Base-by-base conservation (phyloP, 37 sponge, comb jelly and placozoan genomes). In the Haliclona indistincta region DNA sequence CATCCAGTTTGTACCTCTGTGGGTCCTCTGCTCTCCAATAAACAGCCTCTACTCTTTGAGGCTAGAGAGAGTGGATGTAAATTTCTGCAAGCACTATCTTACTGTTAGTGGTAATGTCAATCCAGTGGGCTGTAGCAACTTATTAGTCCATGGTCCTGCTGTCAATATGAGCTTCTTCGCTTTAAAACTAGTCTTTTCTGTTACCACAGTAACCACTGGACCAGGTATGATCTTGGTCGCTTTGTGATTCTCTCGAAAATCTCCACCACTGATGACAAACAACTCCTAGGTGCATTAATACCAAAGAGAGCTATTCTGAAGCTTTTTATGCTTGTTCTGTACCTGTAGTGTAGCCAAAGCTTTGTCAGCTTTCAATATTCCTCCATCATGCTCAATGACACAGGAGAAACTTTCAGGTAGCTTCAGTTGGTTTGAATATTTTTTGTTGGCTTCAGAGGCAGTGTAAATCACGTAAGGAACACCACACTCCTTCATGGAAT, bases 71-170 rank as follows among this genome's bases (percentile, higher is more conserved):
- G 42, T 25, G 22, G n/a, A n/a, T 6, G 22, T 58, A 58, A 6
- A 58, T 58, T n/a, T n/a, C n/a, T n/a, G n/a, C n/a, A n/a, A n/a
- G n/a, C n/a, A n/a, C n/a, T n/a, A n/a, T n/a, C 17, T n/a, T 64
- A 85, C 88, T 64, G 66, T 67, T 38, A 91, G 37, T 36, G 94
- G 83, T 49, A 93, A 61, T 15, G 77, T 52, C 43, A 93, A 45
- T 41, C 83, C 86, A 56, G 85, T 51, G 35, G 43, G 30, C 19
- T 67, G 64, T 10, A 88, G 3, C 29, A 93, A 29, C 1, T 41
- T 77, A 22, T 85, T 65, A 28, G 83, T 54, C 94, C 94, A 93
- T 28, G 94, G 22, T 41, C 91, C 91, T 28, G 88, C 88, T 30
- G 91, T 76, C 33, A 93, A 74, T 23, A 93, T 79, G 49, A 93